Conservation (phyloP, 2,888 invertebrate species). For the Neelides folsomi region DNA sequence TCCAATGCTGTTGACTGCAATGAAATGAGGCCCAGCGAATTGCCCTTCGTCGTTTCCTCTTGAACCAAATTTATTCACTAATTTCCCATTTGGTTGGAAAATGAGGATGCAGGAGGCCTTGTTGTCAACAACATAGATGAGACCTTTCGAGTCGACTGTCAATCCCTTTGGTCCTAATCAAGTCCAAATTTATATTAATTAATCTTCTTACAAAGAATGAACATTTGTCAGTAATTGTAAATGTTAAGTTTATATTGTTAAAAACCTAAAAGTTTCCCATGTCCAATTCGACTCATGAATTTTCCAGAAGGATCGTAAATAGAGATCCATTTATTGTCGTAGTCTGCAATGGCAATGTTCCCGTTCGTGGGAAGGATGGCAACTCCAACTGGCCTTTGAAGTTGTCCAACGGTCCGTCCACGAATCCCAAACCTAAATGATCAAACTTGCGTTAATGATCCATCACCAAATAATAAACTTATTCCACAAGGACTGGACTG, state of each 20-base stretch:
- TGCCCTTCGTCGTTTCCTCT: constrained; percentile 40
- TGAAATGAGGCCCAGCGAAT: constrained; percentile 46
- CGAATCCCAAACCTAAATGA: constrained; percentile 38
- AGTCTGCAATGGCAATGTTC: constrained; percentile 43
- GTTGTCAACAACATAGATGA: constrained; percentile 44
- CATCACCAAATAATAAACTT: constrained; percentile 22
- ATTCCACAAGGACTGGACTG: not conserved
- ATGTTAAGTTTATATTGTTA: too few relatives aligned
- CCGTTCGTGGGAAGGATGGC: constrained; percentile 39
- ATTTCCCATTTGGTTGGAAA: constrained; percentile 41
- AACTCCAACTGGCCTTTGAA: constrained; percentile 44
- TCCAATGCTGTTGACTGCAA: constrained; percentile 41
- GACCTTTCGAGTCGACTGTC: constrained; percentile 40
- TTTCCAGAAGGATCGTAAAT: constrained; percentile 42
- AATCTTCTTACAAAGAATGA: too few relatives aligned
- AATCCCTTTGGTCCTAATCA: constrained; percentile 41
- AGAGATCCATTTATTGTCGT: constrained; percentile 44
- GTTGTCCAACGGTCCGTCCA: constrained; percentile 42
- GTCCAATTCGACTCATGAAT: constrained; percentile 41
- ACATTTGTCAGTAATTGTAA: too few relatives aligned
- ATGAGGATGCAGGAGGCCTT: constrained; percentile 41
- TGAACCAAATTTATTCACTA: constrained; percentile 40
- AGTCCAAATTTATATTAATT: not conserved
- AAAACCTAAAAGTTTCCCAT: constrained; percentile 39
- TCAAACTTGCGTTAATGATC: too few relatives aligned